phyloP scores from a whole-genome alignment of 2,113 vertebrate species.

The Semicossyphus pulcher region DNA sequence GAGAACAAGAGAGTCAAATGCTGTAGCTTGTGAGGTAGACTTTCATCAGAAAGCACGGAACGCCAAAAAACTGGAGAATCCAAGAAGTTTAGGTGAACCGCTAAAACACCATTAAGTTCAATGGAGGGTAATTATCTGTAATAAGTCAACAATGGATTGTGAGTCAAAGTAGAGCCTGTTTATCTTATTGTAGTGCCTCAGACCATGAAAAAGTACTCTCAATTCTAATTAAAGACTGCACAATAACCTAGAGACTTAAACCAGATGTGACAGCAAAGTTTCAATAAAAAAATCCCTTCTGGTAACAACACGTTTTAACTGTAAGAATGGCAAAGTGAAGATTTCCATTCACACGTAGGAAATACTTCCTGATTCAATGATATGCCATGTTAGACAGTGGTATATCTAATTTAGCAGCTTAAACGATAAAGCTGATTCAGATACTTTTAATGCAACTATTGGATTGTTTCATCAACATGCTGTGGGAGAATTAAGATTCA shows the following conservation, averaged over 20 bases:
- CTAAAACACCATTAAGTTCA: constrained; percentile 24
- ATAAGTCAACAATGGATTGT: constrained; percentile 10
- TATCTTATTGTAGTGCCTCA: constrained; percentile 34
- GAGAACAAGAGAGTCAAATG: constrained; percentile 56
- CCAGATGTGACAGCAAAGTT: no score
- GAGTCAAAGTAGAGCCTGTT: constrained; percentile 15
- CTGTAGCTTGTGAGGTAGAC: constrained; percentile 49
- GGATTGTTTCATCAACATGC: not conserved
- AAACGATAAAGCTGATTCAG: no score
- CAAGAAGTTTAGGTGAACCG: constrained; percentile 38
- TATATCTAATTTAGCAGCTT: no score
- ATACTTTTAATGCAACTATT: not conserved
- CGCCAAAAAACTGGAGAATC: constrained; percentile 19
- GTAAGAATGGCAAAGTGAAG: not conserved
- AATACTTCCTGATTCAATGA: no score
- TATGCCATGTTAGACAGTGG: no score
- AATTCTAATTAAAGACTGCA: not conserved
- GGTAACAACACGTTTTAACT: no score
- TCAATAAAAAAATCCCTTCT: no score
- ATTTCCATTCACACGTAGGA: no score
- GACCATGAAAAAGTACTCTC: no score
- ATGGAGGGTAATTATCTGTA: constrained; percentile 22
- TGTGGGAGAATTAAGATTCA: no score
- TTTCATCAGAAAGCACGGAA: constrained; percentile 56
- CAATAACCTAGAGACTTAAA: not conserved